Base-by-base conservation (phyloP, 2,797 vertebrate genomes). In the Oreortyx pictus region DNA sequence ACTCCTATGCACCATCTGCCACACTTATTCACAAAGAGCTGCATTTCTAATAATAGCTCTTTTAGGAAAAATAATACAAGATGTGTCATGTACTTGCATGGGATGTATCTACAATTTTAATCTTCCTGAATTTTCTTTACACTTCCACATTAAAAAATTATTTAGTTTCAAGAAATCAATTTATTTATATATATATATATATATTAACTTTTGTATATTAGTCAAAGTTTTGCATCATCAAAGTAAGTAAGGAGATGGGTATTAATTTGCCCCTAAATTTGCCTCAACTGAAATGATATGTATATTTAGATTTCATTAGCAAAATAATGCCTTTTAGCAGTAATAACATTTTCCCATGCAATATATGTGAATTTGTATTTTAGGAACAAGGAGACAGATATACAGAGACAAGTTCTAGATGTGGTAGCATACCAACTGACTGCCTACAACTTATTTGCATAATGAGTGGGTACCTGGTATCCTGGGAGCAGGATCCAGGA, bases 1-100 rank as follows among this genome's bases (percentile, higher is more conserved):
- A 96, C 96, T 97, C 97, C 96, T 97, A 97, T 97, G 97, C 97
- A 98, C 98, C 98, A 99, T 99, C 98, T 99, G 99, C 98, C 95
- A 96, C 94, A 91, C 94, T 94, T 90, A 95, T 79, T 90, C 92
- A 96, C 78, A 84, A 97, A 97, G 96, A 89, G 91, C 96, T 97
- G 79, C 92, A 61, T 86, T 97, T 95, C 98, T 98, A 98, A 98
- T 98, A 98, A 97, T 97, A 98, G 95, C 86, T 95, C 82, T 95
- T 96, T 50, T 72, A 89, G 97, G 93, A 94, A 93, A 95, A 95
- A 95, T 92, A 92, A 92, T 74, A 25, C 59, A 61, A 89, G n/a
- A 56, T 76, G 35, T 61, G 84, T 92, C 49, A 56, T 43, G 24
- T 49, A 43, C 8, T 4, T n/a, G 6, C 33, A 49, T 43, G 24